Conservation (phyloP, 2,888 invertebrate species). For the Mamestra brassicae region DNA sequence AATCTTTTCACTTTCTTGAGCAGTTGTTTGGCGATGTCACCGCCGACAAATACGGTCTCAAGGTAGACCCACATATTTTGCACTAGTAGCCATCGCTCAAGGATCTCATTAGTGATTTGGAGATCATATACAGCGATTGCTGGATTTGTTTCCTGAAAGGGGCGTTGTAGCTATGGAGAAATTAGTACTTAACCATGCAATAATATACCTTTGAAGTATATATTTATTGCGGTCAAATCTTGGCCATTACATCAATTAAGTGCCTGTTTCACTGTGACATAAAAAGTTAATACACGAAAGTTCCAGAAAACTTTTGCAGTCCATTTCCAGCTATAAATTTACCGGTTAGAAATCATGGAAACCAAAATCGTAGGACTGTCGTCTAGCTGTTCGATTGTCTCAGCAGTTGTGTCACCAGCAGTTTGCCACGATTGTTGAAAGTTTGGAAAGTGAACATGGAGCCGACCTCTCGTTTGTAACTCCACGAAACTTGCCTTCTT, state of each 20-base stretch:
- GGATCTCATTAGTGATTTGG: constrained; percentile 98
- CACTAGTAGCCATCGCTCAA: constrained; percentile 98
- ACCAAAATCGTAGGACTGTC: constrained; percentile 99
- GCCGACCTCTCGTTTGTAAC: constrained; percentile 99
- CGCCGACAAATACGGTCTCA: constrained; percentile 99
- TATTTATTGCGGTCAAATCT: background rate
- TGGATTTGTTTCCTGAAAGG: constrained; percentile 99
- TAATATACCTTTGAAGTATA: background rate
- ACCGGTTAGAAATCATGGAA: constrained; percentile 97
- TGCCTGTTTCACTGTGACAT: background rate
- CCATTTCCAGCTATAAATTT: constrained; percentile 6
- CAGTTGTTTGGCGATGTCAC: constrained; percentile 99
- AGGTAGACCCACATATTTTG: constrained; percentile 99
- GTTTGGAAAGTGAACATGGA: constrained; percentile 97
- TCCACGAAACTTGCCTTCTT: constrained; percentile 98
- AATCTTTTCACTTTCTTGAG: constrained; percentile 98
- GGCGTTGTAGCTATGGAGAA: constrained; percentile 95
- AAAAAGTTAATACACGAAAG: background rate
- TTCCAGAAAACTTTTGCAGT: background rate
- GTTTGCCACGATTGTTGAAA: constrained; percentile 98
- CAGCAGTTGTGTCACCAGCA: constrained; percentile 97
- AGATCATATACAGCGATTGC: constrained; percentile 97
- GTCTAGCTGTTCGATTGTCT: constrained; percentile 98
- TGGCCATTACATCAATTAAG: background rate
- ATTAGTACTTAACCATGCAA: background rate